Evolutionary conservation across 1,140 invertebrate genomes (phyloP).

Genomic region (Panagrolaimus sp.): DNA sequence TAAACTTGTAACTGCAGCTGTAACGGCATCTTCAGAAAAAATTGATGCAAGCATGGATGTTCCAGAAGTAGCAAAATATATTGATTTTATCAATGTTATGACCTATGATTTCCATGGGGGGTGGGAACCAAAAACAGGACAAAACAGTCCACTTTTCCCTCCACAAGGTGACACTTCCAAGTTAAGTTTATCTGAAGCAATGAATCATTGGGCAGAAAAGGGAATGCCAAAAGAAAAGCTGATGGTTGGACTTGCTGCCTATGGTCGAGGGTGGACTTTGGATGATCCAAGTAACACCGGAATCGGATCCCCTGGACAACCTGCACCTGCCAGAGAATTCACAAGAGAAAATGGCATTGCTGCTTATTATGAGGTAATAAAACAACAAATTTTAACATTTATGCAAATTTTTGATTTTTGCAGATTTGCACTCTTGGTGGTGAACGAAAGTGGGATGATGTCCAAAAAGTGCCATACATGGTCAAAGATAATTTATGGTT

Average conservation of each 20-base stretch:
- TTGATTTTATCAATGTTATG: neutral
- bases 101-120: neutral
- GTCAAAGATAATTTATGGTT: neutral
- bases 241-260: neutral
- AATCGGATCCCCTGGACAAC: neutral
- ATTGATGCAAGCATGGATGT: neutral
- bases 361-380: neutral
- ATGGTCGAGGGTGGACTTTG: neutral
- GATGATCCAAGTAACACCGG: neutral
- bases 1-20: neutral
- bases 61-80: neutral
- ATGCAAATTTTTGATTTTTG: neutral
- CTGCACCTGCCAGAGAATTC: neutral
- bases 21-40: neutral
- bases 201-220: neutral
- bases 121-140: neutral
- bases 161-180: neutral
- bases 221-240: neutral
- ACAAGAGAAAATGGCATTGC: neutral
- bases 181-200: neutral
- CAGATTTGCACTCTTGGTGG: neutral
- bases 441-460: neutral
- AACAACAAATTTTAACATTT: too few species aligned
- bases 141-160: neutral
- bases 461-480: neutral